These are phyloP conservation scores for Cheilosia variabilis DNA, from an alignment of 2,888 invertebrate genomes.

Conservation along the genomic window DNA sequence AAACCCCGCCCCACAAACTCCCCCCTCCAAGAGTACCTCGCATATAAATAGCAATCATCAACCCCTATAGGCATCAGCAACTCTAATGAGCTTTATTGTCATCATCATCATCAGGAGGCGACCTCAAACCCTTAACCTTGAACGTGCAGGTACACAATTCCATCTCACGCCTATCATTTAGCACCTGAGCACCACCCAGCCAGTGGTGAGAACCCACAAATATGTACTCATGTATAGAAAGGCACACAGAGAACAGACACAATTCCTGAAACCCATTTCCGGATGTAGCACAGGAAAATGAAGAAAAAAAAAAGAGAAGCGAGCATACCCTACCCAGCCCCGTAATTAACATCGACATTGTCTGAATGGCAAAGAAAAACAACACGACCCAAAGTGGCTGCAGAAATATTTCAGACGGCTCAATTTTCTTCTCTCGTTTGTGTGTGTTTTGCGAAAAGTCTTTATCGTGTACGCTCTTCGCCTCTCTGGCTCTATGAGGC, in stretches of 20 bases:
- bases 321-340: too few species aligned
- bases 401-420: conserved; percentile 55
- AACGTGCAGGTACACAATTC: background rate
- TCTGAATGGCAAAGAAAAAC: conserved; percentile 59
- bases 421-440: conserved; percentile 31
- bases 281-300: conserved; percentile 18
- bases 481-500: too few species aligned
- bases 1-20: background rate
- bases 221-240: background rate
- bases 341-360: conserved; percentile 69
- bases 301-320: conserved; percentile 21
- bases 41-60: conserved; percentile 14
- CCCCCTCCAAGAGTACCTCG: background rate
- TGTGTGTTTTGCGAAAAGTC: background rate
- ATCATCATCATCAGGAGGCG: conserved; percentile 16
- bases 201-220: conserved; percentile 6
- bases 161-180: conserved; percentile 20
- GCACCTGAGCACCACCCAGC: conserved; percentile 45
- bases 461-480: too few species aligned
- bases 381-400: conserved; percentile 42
- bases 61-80: conserved; percentile 12
- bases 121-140: conserved; percentile 29
- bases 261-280: conserved; percentile 18
- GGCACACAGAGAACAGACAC: background rate
- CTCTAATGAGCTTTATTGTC: conserved; percentile 50